Evolutionary conservation across 2,113 vertebrate species (phyloP).

Genomic region (Catagonus wagneri): DNA sequence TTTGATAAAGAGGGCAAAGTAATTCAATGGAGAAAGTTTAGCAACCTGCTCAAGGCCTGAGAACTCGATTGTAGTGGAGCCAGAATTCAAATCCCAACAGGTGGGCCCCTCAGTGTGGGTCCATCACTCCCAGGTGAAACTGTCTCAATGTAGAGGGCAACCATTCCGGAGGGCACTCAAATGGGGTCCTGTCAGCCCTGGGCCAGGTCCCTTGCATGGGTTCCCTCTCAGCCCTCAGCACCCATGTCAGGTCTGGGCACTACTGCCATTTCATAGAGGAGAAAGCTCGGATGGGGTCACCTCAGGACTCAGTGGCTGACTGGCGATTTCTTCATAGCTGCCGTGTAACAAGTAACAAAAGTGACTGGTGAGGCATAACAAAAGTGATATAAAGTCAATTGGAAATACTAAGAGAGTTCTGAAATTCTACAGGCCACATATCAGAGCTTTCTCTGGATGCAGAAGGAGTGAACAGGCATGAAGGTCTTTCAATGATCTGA

Average conservation of each 20-base stretch:
- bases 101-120: not conserved
- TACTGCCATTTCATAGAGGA: not conserved
- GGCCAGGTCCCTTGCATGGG: not conserved
- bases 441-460: not conserved
- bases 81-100: too few species aligned
- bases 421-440: not conserved
- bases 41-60: not conserved
- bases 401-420: not conserved
- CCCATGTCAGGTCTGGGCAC: not conserved
- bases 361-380: not conserved
- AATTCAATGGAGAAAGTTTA: not conserved
- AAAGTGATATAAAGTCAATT: not conserved
- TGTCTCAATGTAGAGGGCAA: not conserved
- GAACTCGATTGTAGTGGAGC: not conserved
- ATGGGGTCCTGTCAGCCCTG: not conserved
- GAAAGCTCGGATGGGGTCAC: not conserved
- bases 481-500: slow-evolving; percentile 42
- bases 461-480: not conserved
- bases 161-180: not conserved
- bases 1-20: not conserved
- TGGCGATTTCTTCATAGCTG: not conserved
- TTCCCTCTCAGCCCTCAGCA: not conserved
- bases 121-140: not conserved
- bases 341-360: not conserved
- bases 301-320: not conserved